A percentile compares a stretch with the other conserved stretches of the same genome.
Evolutionary conservation across 2,113 vertebrate species (phyloP).

Genomic region (Oreochromis tanganicae): DNA sequence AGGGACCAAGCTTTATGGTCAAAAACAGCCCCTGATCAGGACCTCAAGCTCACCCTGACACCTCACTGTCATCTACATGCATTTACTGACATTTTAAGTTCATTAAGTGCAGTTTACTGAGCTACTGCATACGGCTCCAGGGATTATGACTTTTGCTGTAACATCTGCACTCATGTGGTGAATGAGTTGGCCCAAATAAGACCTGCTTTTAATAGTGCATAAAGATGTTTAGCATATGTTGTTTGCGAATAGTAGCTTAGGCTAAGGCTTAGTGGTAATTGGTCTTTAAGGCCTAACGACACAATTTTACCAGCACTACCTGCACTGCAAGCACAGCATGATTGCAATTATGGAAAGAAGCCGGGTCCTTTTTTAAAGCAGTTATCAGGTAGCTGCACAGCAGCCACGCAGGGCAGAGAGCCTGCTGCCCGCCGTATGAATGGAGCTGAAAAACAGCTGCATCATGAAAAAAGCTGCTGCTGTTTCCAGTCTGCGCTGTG

Average conservation of each 20-base stretch:
- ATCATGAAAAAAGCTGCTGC: slow-evolving; percentile 82
- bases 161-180: background rate
- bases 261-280: background rate
- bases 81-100: background rate
- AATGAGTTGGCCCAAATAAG: background rate
- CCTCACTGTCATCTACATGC: background rate
- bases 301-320: background rate
- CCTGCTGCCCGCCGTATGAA: background rate
- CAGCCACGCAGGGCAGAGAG: background rate
- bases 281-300: background rate
- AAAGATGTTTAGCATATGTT: background rate
- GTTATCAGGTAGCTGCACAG: background rate
- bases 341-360: background rate
- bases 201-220: background rate
- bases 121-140: fast-evolving
- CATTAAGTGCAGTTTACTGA: fast-evolving
- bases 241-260: background rate
- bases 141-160: background rate
- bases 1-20: background rate
- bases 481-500: background rate
- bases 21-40: background rate
- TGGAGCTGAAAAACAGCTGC: slow-evolving; percentile 43
- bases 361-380: background rate
- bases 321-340: background rate
- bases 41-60: fast-evolving